Evolutionary conservation across 2,113 vertebrate species (phyloP), one percentile per base, ranked within the genome.

Genomic region (Notiomystis cincta): DNA sequence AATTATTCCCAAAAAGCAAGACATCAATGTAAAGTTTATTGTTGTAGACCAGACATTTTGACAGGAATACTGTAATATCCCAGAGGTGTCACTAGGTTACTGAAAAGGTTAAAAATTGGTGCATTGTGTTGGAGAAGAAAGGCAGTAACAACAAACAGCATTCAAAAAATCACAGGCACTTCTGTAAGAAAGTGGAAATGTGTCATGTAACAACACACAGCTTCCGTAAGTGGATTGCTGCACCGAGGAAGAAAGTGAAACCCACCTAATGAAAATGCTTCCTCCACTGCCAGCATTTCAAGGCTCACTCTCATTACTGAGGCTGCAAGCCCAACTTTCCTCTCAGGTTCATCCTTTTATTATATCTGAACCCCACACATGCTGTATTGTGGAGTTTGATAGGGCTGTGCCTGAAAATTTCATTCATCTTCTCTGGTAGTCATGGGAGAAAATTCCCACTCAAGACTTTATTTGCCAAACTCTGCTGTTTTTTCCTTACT

Each of bases 1-100:
- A 98, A 98, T 98, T 98, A 98, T 98, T 98, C 97, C 96, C 45
- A 85, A 98, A 98, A 98, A 98, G 97, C 98, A 98, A 98, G 98
- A 98, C 97, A 97, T 98, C 98, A 98, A 95, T 97, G 96, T 97
- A 97, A 98, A 98, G 97, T 98, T 98, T 98, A 97, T 96, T 97
- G 96, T 96, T 97, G 93, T 87, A 76, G 88, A 90, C 47, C 92
- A 85, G 93, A 92, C 94, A 88, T 97, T 97, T 97, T 98, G 97
- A 97, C 97, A 98, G 94, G 94, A 97, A 96, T 80, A 89, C 83
- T 94, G 95, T 94, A 89, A 95, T 95, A 95, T 93, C 93, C 93
- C 93, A 87, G 95, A 93, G 90, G 95, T 91, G 95, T 93, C 94
- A 97, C 69, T 30, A 86, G 86, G 95, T 96, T 97, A 91, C 92